phyloP scores from a whole-genome alignment of 2,797 vertebrate species.

The Enteromius afrohamiltoni region DNA sequence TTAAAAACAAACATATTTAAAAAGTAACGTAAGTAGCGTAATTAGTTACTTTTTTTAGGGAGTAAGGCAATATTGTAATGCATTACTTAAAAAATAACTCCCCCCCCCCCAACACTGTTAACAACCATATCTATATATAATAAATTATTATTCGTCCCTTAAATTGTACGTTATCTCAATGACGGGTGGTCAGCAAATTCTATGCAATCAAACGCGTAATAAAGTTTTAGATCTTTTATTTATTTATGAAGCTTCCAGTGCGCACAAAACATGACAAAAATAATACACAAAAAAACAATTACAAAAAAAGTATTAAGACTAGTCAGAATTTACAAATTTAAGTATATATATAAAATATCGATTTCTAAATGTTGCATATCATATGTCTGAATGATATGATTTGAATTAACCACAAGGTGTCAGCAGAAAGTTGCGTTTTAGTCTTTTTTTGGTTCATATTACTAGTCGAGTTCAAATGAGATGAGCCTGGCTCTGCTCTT shows the following conservation, averaged over 20 bases:
- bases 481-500: neutral
- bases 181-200: neutral
- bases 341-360: neutral
- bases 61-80: no score
- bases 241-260: neutral
- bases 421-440: conserved; percentile 30
- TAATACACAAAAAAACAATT: neutral
- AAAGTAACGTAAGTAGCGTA: no score
- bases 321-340: neutral
- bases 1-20: no score
- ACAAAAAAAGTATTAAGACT: neutral
- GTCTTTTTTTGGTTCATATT: neutral
- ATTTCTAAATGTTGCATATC: neutral
- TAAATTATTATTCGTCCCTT: neutral
- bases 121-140: neutral
- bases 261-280: neutral
- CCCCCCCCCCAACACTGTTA: no score
- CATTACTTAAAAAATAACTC: no score
- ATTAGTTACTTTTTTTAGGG: no score
- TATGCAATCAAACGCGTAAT: neutral
- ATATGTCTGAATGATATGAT: neutral
- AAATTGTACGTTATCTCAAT: neutral
- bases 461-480: conserved; percentile 21
- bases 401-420: conserved; percentile 38
- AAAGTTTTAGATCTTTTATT: neutral